phyloP scores from a whole-genome alignment of 2,797 vertebrate genomes.

The Kryptopterus vitreolus region DNA sequence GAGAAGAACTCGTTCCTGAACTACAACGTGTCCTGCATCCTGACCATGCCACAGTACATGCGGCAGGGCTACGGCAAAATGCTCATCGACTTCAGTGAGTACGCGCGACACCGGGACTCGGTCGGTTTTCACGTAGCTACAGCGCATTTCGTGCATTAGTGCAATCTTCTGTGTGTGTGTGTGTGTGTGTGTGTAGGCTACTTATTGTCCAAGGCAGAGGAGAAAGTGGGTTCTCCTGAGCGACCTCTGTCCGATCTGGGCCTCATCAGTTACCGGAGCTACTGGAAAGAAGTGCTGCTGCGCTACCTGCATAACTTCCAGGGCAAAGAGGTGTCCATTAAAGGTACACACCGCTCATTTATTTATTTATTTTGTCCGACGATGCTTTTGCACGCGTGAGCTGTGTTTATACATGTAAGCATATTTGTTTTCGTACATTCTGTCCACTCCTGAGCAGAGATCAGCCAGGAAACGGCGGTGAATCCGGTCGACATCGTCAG shows the following conservation, averaged over 20 bases:
- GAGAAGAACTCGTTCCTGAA: constrained; percentile 97
- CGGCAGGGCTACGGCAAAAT: constrained; percentile 95
- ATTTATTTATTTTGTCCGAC: no score
- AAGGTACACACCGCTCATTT: no score
- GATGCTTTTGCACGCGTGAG: no score
- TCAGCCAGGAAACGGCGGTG: constrained; percentile 98
- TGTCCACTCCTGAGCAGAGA: constrained; percentile 74
- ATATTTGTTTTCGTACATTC: no score
- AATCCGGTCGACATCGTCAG: constrained; percentile 99
- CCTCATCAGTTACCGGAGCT: constrained; percentile 93
- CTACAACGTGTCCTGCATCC: constrained; percentile 96
- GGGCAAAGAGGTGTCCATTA: constrained; percentile 98
- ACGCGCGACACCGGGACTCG: no score
- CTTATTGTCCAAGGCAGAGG: constrained; percentile 92
- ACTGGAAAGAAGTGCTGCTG: constrained; percentile 97
- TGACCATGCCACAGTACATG: constrained; percentile 97
- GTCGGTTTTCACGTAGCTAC: no score
- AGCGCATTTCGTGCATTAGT: no score
- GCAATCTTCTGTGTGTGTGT: neutral
- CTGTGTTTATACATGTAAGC: no score
- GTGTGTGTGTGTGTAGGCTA: constrained; percentile 75
- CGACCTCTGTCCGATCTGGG: constrained; percentile 91
- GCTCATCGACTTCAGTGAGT: constrained; percentile 99
- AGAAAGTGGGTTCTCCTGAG: constrained; percentile 92
- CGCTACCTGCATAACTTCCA: constrained; percentile 93